Evolutionary conservation across 2,113 vertebrate species (phyloP).

Genomic region (Ameiurus melas): DNA sequence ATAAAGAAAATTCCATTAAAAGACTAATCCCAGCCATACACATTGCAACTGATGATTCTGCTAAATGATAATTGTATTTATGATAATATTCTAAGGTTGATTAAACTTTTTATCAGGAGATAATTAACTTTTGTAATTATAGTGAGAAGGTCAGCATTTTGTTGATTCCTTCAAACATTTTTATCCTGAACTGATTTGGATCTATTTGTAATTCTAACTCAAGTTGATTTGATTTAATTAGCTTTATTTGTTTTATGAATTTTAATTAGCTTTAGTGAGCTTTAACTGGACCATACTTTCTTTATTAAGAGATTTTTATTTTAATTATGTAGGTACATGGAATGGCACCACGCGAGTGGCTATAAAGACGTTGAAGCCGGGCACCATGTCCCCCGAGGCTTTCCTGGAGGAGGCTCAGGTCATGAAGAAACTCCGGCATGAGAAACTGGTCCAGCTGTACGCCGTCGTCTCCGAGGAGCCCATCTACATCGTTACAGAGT

Average conservation of each 20-base stretch:
- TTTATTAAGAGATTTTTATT: background rate
- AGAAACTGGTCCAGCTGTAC: conserved; percentile 94
- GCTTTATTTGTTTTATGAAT: background rate
- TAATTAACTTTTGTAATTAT: no score
- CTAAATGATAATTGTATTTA: background rate
- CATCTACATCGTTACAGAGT: conserved; percentile 96
- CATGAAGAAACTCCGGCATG: conserved; percentile 95
- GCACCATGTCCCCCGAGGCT: conserved; percentile 95
- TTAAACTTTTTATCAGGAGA: background rate
- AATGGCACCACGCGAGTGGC: conserved; percentile 93
- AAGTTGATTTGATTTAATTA: background rate
- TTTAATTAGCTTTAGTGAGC: background rate
- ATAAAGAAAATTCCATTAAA: background rate
- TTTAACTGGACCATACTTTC: background rate
- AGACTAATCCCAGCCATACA: background rate
- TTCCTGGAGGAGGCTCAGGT: conserved; percentile 97
- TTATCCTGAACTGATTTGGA: background rate
- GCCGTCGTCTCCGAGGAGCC: conserved; percentile 95
- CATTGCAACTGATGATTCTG: background rate
- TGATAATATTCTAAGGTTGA: background rate
- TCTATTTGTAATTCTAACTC: background rate
- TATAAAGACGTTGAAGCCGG: conserved; percentile 92
- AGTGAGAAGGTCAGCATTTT: background rate
- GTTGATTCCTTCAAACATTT: background rate
- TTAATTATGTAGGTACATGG: conserved; percentile 82